Evolutionary conservation across 2,113 vertebrate genomes (phyloP).

Genomic region (Amazona guildingii): DNA sequence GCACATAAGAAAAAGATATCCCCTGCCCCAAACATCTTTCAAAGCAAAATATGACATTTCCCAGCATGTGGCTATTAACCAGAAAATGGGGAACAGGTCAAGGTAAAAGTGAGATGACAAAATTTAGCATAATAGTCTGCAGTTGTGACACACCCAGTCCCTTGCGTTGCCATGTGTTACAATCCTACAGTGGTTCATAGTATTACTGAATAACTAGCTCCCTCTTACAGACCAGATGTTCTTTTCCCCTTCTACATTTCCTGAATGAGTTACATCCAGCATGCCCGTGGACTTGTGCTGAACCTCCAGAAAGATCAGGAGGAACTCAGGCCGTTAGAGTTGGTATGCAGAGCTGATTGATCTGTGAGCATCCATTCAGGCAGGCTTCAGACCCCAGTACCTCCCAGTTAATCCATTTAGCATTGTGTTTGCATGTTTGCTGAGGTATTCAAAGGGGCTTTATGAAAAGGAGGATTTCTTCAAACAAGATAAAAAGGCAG

Average conservation of each 20-base stretch:
- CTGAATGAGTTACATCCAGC: background rate
- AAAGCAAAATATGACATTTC: background rate
- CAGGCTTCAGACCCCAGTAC: background rate
- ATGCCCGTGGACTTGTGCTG: background rate
- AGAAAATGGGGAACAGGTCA: background rate
- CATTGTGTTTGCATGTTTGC: conserved; percentile 25
- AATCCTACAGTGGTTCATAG: background rate
- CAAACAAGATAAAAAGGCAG: conserved; percentile 61
- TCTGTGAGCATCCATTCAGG: background rate
- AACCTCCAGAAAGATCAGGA: background rate
- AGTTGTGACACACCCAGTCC: background rate
- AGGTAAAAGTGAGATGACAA: background rate
- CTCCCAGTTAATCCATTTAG: conserved; percentile 44
- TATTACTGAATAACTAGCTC: background rate
- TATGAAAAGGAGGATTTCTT: conserved; percentile 52
- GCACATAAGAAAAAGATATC: background rate
- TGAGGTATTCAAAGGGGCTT: conserved; percentile 27
- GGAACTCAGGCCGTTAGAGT: background rate
- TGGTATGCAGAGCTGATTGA: background rate
- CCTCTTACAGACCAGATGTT: background rate
- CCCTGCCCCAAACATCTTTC: background rate
- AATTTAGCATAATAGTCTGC: background rate
- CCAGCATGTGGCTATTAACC: background rate
- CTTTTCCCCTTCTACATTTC: background rate
- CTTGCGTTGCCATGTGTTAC: background rate